phyloP scores from a whole-genome alignment of 1,140 invertebrate species.

The Proctacanthus coquilletti region DNA sequence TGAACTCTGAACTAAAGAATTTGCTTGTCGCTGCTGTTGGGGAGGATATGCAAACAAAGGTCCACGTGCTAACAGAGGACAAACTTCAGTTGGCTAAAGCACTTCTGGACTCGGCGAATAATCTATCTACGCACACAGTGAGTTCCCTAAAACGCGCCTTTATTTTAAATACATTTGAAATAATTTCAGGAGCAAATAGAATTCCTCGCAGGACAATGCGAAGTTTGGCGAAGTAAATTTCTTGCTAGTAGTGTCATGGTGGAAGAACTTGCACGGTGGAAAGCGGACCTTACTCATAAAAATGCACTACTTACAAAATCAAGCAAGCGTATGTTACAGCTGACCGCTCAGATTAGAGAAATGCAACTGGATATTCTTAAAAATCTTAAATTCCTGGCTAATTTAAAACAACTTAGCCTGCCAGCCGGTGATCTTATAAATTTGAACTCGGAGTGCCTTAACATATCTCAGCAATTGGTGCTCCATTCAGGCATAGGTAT shows the following conservation, averaged over 20 bases:
- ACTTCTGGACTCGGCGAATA: slow-evolving; percentile 66
- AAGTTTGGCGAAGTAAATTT: slow-evolving; percentile 93
- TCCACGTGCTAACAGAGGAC: slow-evolving; percentile 79
- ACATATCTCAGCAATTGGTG: slow-evolving; percentile 23
- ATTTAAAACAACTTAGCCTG: slow-evolving; percentile 20
- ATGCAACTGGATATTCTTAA: slow-evolving; percentile 53
- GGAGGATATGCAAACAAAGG: slow-evolving; percentile 77
- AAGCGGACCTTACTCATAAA: slow-evolving; percentile 58
- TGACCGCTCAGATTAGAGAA: slow-evolving; percentile 51
- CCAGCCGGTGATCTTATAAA: slow-evolving; percentile 32
- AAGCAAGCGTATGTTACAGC: slow-evolving; percentile 56
- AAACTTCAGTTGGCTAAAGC: slow-evolving; percentile 75
- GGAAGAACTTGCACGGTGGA: slow-evolving; percentile 74
- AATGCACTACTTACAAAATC: slow-evolving; percentile 59
- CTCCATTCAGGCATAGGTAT: slow-evolving; percentile 26
- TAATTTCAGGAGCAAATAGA: slow-evolving; percentile 63
- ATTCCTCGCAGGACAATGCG: slow-evolving; percentile 79
- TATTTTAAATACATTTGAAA: slow-evolving; percentile 1
- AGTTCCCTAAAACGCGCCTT: neutral
- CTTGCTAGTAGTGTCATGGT: slow-evolving; percentile 84
- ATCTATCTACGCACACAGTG: slow-evolving; percentile 65
- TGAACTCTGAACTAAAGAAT: slow-evolving; percentile 85
- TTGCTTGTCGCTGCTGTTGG: slow-evolving; percentile 85
- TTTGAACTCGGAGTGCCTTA: slow-evolving; percentile 26
- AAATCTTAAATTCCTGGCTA: slow-evolving; percentile 34